These are phyloP conservation scores for Antigone vipio DNA, from an alignment of 2,113 vertebrate genomes.

Conservation along the genomic window DNA sequence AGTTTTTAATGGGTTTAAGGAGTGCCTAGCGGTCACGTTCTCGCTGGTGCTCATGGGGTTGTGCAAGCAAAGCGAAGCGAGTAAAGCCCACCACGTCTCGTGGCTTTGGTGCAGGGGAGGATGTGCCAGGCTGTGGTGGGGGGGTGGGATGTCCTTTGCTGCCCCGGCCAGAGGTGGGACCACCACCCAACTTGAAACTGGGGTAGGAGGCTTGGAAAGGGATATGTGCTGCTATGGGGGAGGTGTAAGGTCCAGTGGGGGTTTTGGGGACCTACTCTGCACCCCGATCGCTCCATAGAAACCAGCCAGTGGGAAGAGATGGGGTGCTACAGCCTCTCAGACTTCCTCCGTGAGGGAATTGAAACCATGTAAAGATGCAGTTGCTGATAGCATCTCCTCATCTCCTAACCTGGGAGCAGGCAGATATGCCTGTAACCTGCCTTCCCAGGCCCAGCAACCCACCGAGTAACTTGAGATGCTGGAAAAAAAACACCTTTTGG, in stretches of 20 bases:
- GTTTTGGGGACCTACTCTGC: background rate
- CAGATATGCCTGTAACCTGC: background rate
- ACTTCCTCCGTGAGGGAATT: background rate
- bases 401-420: background rate
- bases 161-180: background rate
- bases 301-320: background rate
- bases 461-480: background rate
- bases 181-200: too few species aligned
- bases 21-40: background rate
- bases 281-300: background rate
- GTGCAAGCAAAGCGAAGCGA: background rate
- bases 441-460: background rate
- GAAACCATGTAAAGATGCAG: background rate
- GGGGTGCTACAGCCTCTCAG: background rate
- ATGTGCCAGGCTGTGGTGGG: background rate
- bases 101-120: background rate
- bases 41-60: background rate
- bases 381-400: background rate
- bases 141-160: background rate
- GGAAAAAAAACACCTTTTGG: background rate
- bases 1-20: background rate
- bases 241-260: background rate
- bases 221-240: background rate
- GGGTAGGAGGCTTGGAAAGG: background rate
- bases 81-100: rapidly evolving